A percentile compares a stretch with the other conserved stretches of the same genome.
These are phyloP conservation scores for Zele albiditarsus DNA, from an alignment of 2,888 invertebrate genomes.

Conservation along the genomic window DNA sequence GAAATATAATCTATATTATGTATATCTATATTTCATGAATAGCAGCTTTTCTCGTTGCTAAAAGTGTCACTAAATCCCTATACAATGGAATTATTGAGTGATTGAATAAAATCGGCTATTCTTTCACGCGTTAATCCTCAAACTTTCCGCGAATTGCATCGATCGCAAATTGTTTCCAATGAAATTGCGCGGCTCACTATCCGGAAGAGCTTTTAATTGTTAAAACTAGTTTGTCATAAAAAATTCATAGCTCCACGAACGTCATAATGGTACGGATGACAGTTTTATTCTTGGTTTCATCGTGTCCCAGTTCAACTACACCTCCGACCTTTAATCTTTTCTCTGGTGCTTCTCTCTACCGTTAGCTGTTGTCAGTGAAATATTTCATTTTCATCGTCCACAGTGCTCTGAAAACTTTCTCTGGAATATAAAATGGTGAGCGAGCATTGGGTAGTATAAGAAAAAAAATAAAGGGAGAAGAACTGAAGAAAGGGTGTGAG, in stretches of 20 bases:
- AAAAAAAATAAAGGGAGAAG: slow-evolving; percentile 25
- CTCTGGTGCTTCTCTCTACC: neutral
- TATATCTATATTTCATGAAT: neutral
- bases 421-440: slow-evolving; percentile 26
- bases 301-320: slow-evolving; percentile 15
- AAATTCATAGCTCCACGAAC: slow-evolving; percentile 25
- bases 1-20: neutral
- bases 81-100: slow-evolving; percentile 4
- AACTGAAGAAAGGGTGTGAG: slow-evolving; percentile 12
- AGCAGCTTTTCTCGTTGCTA: neutral
- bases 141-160: neutral
- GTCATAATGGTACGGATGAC: slow-evolving; percentile 27
- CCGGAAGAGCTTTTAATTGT: slow-evolving; percentile 31
- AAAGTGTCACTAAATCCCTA: neutral
- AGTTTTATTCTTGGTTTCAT: slow-evolving; percentile 24
- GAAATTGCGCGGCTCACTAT: neutral
- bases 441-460: slow-evolving; percentile 19
- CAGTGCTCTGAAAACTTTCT: slow-evolving; percentile 19
- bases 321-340: slow-evolving; percentile 21
- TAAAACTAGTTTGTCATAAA: slow-evolving; percentile 20
- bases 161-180: slow-evolving; percentile 1
- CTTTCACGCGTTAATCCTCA: slow-evolving; percentile 5
- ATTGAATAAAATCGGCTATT: neutral
- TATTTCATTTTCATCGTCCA: slow-evolving; percentile 23
- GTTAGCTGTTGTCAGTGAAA: slow-evolving; percentile 18